Percentiles rank a stretch among this genome's conserved stretches.
Evolutionary conservation across 1,140 invertebrate genomes (phyloP).

Genomic region (Delia radicum): DNA sequence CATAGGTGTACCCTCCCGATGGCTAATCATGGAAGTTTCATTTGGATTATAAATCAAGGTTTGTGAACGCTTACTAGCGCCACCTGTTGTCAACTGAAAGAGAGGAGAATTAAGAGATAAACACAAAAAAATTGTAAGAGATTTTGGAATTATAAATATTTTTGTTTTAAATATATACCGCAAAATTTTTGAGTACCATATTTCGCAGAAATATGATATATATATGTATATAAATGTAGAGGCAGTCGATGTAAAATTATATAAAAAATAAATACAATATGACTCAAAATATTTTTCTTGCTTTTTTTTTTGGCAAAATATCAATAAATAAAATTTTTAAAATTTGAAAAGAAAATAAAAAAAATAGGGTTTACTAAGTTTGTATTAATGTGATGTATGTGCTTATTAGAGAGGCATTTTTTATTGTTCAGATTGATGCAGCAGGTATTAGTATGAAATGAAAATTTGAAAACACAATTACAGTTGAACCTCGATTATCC

Average conservation of each 20-base stretch:
- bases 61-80: constrained; percentile 46
- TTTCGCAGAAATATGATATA: not conserved
- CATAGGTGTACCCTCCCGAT: constrained; percentile 67
- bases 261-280: not conserved
- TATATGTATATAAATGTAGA: not conserved
- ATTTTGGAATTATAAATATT: constrained; percentile 5
- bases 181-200: constrained; percentile 19
- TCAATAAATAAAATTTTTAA: not conserved
- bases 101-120: not conserved
- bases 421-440: too few species aligned
- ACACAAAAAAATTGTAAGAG: not conserved
- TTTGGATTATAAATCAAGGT: constrained; percentile 37
- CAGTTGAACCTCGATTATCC: too few species aligned
- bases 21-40: constrained; percentile 43
- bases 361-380: too few species aligned
- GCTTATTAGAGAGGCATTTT: too few species aligned
- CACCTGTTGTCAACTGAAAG: constrained; percentile 48
- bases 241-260: not conserved
- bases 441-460: too few species aligned
- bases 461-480: too few species aligned
- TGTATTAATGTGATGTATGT: too few species aligned
- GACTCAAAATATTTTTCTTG: not conserved
- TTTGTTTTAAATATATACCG: not conserved
- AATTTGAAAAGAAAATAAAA: not conserved
- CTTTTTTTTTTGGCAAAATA: not conserved